These are phyloP conservation scores for Drosophila infuscata DNA, from an alignment of 2,888 invertebrate species.

Conservation along the genomic window DNA sequence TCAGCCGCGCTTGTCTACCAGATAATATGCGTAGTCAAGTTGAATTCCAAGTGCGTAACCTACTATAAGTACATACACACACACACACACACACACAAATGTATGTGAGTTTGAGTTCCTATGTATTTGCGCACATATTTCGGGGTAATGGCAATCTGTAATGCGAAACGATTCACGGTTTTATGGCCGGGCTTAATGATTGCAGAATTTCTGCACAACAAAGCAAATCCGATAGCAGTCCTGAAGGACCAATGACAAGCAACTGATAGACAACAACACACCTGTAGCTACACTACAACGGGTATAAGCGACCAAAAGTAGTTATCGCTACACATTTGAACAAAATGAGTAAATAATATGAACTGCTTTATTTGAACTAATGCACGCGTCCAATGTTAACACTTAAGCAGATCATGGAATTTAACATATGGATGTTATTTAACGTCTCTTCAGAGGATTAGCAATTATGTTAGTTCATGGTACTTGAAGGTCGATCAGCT, in stretches of 20 bases:
- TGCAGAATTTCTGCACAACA: slow-evolving; percentile 42
- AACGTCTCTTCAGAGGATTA: neutral
- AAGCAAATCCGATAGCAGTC: slow-evolving; percentile 32
- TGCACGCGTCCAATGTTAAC: neutral
- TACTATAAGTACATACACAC: slow-evolving; percentile 1
- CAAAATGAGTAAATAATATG: neutral
- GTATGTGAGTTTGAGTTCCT: neutral
- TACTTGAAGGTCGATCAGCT: slow-evolving; percentile 22
- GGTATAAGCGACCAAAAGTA: slow-evolving; percentile 8
- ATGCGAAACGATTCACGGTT: slow-evolving; percentile 46
- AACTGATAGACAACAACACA: slow-evolving; percentile 17
- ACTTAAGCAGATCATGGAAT: neutral
- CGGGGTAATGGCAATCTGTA: slow-evolving; percentile 38
- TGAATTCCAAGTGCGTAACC: slow-evolving; percentile 24
- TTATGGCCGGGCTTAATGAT: slow-evolving; percentile 53
- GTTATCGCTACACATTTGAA: neutral
- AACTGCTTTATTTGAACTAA: neutral
- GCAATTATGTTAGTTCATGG: neutral
- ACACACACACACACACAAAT: neutral
- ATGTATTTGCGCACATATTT: neutral
- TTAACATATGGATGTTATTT: neutral
- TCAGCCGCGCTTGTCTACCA: slow-evolving; percentile 38
- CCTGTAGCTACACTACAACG: neutral
- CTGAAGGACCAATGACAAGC: slow-evolving; percentile 23
- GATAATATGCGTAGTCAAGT: slow-evolving; percentile 52